Evolutionary conservation across 2,797 vertebrate genomes (phyloP).

Genomic region (Platalea minor): DNA sequence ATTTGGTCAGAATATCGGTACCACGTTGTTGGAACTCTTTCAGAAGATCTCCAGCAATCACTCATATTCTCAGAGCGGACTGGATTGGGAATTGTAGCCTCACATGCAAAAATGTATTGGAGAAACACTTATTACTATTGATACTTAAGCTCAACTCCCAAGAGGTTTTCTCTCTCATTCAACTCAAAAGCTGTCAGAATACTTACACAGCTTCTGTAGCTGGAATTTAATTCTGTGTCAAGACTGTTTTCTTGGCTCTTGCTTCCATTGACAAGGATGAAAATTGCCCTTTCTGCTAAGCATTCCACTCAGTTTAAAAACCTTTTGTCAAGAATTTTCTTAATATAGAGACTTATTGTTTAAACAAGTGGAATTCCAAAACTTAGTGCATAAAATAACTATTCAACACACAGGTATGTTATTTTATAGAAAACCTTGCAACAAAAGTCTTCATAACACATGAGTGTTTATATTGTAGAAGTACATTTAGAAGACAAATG

Average conservation of each 20-base stretch:
- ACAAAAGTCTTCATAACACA: not conserved
- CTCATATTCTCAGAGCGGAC: not conserved
- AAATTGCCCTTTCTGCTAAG: not conserved
- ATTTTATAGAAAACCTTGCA: not conserved
- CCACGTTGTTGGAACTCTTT: not conserved
- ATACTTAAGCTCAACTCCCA: not conserved
- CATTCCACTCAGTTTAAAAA: not conserved
- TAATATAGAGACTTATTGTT: not conserved
- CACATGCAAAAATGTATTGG: not conserved
- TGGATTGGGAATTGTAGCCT: not conserved
- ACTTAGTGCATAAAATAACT: not conserved
- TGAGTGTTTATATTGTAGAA: not conserved
- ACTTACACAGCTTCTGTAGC: not conserved
- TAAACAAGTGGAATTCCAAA: not conserved
- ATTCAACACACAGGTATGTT: not conserved
- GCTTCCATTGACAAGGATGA: not conserved
- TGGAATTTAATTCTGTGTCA: not conserved
- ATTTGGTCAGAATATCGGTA: not conserved
- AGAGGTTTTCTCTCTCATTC: not conserved
- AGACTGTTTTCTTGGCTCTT: not conserved
- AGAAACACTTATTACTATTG: not conserved
- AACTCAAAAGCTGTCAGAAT: not conserved
- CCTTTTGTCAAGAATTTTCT: not conserved
- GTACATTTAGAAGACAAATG: not conserved
- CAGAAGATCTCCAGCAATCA: not conserved